Percentiles rank a stretch among this genome's conserved stretches.
Conservation (phyloP, 2,888 invertebrate genomes). For the Geophilus truncorum region DNA sequence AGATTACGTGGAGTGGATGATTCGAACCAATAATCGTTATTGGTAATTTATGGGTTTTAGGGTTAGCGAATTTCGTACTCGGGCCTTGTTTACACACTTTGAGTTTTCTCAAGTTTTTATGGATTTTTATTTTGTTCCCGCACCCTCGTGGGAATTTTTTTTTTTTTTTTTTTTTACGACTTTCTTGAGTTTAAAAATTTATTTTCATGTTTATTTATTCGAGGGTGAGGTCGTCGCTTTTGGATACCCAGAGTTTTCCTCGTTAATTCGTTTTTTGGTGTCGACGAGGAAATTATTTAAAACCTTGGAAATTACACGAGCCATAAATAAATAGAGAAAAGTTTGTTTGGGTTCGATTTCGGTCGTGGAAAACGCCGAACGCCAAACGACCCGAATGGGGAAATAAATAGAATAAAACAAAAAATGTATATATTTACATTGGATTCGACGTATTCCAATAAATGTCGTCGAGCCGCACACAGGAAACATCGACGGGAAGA, state of each 20-base stretch:
- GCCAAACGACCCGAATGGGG: too few relatives aligned
- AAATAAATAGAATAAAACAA: neutral
- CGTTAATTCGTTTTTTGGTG: too few relatives aligned
- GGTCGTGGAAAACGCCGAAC: too few relatives aligned
- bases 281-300: too few relatives aligned
- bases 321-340: too few relatives aligned
- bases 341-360: too few relatives aligned
- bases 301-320: too few relatives aligned
- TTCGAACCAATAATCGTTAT: neutral
- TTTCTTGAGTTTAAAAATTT: neutral
- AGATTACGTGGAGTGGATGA: too few relatives aligned
- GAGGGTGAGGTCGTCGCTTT: neutral
- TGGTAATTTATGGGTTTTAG: neutral
- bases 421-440: constrained; percentile 51
- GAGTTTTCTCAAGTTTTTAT: neutral
- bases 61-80: too few relatives aligned
- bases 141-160: neutral
- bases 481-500: constrained; percentile 53
- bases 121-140: neutral
- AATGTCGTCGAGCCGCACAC: constrained; percentile 54
- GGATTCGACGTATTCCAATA: constrained; percentile 57
- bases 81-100: neutral
- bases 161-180: too few relatives aligned
- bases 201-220: neutral
- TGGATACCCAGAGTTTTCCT: neutral